phyloP scores from a whole-genome alignment of 2,888 invertebrate species.

The Congeria kusceri region DNA sequence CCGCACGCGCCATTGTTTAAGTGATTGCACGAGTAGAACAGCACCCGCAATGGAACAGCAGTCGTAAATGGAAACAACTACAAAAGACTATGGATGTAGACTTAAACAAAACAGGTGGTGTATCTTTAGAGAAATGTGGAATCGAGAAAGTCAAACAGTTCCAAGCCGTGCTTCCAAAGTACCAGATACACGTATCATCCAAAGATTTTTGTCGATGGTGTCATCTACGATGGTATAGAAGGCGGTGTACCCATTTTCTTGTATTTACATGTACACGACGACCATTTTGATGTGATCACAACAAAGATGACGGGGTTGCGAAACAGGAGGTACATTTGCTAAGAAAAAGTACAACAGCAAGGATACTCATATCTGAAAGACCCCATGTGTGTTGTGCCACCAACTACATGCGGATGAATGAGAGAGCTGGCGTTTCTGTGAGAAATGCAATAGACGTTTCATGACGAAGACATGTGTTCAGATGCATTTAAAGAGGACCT shows the following conservation, averaged over 20 bases:
- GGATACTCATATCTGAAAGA: constrained; percentile 48
- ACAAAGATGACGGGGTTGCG: constrained; percentile 49
- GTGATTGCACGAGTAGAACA: constrained; percentile 18
- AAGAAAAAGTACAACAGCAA: constrained; percentile 52
- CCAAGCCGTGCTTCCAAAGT: constrained; percentile 20
- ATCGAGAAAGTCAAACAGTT: constrained; percentile 18
- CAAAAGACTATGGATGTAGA: not conserved
- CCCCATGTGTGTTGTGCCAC: constrained; percentile 40
- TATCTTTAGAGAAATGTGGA: not conserved
- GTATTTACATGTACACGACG: constrained; percentile 45
- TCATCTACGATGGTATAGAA: constrained; percentile 40
- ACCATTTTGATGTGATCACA: constrained; percentile 50
- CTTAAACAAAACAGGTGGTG: constrained; percentile 6
- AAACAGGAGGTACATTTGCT: constrained; percentile 39
- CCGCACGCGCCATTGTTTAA: too few species aligned
- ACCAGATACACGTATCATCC: constrained; percentile 44
- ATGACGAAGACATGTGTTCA: constrained; percentile 11
- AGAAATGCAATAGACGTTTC: constrained; percentile 16
- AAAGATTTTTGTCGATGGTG: constrained; percentile 38
- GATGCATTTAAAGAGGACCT: not conserved
- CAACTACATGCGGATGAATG: constrained; percentile 28
- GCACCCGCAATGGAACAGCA: constrained; percentile 30
- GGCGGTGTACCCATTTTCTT: constrained; percentile 42
- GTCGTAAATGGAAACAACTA: constrained; percentile 1
- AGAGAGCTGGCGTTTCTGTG: constrained; percentile 26